A percentile compares a stretch with the other conserved stretches of the same genome.
phyloP scores from a whole-genome alignment of 2,888 invertebrate genomes.

The Stenotaenia linearis region DNA sequence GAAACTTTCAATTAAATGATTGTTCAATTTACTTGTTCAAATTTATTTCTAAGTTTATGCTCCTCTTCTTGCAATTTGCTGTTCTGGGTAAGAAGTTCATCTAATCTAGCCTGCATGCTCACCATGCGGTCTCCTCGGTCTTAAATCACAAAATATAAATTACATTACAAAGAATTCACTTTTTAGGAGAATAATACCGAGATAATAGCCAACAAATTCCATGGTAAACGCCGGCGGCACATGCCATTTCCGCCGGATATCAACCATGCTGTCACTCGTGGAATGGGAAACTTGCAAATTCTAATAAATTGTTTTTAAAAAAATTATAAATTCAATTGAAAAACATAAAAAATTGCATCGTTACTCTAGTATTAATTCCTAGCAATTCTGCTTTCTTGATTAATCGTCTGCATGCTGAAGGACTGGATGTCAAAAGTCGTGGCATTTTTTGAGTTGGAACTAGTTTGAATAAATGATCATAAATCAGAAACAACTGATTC shows the following conservation, averaged over 20 bases:
- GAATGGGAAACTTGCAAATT: conserved; percentile 76
- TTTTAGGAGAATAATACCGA: conserved; percentile 49
- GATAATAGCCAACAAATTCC: conserved; percentile 88
- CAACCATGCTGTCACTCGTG: conserved; percentile 72
- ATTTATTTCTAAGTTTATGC: conserved; percentile 64
- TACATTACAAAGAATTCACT: background rate
- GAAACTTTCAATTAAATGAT: no score
- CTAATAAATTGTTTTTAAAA: conserved; percentile 41
- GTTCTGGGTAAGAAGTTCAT: conserved; percentile 68
- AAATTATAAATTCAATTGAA: no score
- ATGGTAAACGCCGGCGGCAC: conserved; percentile 89
- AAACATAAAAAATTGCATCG: background rate
- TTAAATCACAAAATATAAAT: conserved; percentile 36
- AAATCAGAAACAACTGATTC: background rate
- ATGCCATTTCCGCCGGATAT: conserved; percentile 88
- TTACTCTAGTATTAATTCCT: conserved; percentile 69
- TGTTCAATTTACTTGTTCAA: conserved; percentile 63
- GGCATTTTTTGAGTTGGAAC: conserved; percentile 95
- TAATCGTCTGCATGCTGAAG: conserved; percentile 63
- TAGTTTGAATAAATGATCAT: conserved; percentile 47
- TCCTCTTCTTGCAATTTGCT: conserved; percentile 70
- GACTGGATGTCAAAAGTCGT: conserved; percentile 78
- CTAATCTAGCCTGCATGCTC: conserved; percentile 68
- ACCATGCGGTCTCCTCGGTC: conserved; percentile 78
- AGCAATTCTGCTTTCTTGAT: conserved; percentile 80